Percentiles rank a stretch among this genome's conserved stretches.
Conservation (phyloP, 1,140 invertebrate genomes). For the Pseudoatta argentina region DNA sequence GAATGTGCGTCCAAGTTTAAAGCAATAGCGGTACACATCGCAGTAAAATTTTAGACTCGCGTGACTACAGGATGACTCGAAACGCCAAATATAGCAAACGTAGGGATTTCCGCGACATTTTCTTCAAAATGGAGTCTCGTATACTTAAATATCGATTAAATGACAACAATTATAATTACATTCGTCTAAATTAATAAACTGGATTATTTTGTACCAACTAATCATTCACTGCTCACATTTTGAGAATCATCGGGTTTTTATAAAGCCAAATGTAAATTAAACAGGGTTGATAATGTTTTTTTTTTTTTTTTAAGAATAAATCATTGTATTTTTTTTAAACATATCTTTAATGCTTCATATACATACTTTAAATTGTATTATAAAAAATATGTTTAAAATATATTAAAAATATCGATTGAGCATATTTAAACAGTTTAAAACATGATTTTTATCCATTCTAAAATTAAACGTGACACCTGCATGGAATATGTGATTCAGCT, state of each 20-base stretch:
- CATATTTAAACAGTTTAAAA: too few relatives aligned
- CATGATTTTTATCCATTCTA: too few relatives aligned
- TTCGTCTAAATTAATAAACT: neutral
- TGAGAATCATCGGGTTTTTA: neutral
- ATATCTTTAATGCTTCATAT: too few relatives aligned
- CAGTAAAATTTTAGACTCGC: constrained; percentile 60
- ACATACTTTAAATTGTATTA: too few relatives aligned
- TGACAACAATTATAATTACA: neutral
- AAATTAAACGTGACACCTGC: too few relatives aligned
- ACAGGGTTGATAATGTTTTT: too few relatives aligned
- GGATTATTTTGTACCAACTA: neutral
- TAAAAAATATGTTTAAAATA: too few relatives aligned
- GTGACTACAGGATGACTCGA: constrained; percentile 62
- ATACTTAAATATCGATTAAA: neutral
- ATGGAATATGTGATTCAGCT: too few relatives aligned
- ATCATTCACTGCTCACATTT: too few relatives aligned
- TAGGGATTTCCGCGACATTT: constrained; percentile 63
- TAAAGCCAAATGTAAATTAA: neutral
- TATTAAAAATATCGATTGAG: too few relatives aligned
- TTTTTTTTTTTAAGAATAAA: too few relatives aligned
- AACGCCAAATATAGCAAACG: constrained; percentile 71
- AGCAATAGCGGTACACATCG: constrained; percentile 32
- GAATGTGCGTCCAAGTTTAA: neutral
- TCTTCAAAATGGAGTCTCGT: constrained; percentile 10
- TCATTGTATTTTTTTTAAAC: too few relatives aligned